These are phyloP conservation scores for Semotilus atromaculatus DNA, from an alignment of 2,797 vertebrate genomes.

Conservation along the genomic window DNA sequence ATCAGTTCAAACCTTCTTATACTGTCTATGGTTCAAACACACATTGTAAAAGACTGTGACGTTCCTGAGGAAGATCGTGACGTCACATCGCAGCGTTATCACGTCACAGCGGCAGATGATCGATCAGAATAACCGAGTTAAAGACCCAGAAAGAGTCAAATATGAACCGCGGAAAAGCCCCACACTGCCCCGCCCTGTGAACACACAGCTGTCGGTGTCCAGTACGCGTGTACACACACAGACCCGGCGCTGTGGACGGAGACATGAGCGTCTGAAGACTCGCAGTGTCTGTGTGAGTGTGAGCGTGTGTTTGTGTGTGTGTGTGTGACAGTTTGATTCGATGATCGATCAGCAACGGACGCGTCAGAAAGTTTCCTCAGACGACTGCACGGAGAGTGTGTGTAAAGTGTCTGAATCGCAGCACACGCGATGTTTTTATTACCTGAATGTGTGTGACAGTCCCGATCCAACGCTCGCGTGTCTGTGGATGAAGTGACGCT, in stretches of 20 bases:
- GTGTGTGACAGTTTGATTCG: not conserved
- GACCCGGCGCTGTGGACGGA: not conserved
- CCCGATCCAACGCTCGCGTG: not conserved
- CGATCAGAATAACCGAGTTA: not conserved
- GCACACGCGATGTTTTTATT: not conserved
- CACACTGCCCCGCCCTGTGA: not conserved
- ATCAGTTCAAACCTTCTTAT: too few species aligned
- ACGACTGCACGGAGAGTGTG: not conserved
- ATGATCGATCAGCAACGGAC: not conserved
- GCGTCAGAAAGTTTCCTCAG: not conserved
- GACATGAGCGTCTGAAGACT: rapidly evolving
- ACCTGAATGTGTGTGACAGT: constrained; percentile 7
- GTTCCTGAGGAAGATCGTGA: not conserved
- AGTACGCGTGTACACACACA: not conserved
- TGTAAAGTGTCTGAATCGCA: rapidly evolving
- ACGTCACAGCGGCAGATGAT: not conserved
- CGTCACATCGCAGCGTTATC: not conserved
- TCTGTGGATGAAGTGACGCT: not conserved
- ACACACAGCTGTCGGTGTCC: not conserved
- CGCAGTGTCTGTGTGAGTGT: too few species aligned
- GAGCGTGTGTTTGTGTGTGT: too few species aligned
- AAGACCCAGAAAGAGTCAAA: too few species aligned
- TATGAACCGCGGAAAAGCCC: not conserved
- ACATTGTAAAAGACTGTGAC: not conserved
- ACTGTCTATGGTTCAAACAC: too few species aligned